phyloP scores from a whole-genome alignment of 1,140 invertebrate genomes.

The Cydia fagiglandana region DNA sequence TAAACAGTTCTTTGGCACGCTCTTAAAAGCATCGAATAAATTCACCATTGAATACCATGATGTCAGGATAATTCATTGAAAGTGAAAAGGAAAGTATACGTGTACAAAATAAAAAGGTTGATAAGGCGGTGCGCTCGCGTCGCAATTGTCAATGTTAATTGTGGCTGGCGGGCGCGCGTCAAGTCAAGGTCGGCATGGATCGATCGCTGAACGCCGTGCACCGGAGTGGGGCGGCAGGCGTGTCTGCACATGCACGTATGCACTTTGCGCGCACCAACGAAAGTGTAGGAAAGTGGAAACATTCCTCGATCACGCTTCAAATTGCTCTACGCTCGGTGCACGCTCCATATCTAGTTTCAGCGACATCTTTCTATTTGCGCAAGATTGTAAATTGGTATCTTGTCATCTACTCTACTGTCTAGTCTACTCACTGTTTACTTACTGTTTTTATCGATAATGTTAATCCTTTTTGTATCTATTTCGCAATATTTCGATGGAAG shows the following conservation, averaged over 20 bases:
- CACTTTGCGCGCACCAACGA: conserved; percentile 56
- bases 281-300: conserved; percentile 73
- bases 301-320: conserved; percentile 56
- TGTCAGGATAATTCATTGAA: conserved; percentile 11
- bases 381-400: conserved; percentile 9
- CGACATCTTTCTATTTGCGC: conserved; percentile 10
- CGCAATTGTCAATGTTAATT: conserved; percentile 69
- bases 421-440: background rate
- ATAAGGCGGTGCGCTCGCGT: conserved; percentile 53
- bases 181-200: conserved; percentile 69
- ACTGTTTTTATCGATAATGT: background rate
- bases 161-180: conserved; percentile 52
- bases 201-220: conserved; percentile 47
- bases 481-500: conserved; percentile 15
- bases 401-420: background rate
- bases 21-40: background rate
- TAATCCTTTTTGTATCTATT: conserved; percentile 4
- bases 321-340: conserved; percentile 41
- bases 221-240: conserved; percentile 39
- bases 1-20: background rate
- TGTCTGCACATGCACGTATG: conserved; percentile 52
- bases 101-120: conserved; percentile 38
- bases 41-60: background rate
- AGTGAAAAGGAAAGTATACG: conserved; percentile 53
- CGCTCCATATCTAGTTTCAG: conserved; percentile 36